Conservation (phyloP, 35 echinoderm and acorn worm species). For the Nesometra sesokonis region DNA sequence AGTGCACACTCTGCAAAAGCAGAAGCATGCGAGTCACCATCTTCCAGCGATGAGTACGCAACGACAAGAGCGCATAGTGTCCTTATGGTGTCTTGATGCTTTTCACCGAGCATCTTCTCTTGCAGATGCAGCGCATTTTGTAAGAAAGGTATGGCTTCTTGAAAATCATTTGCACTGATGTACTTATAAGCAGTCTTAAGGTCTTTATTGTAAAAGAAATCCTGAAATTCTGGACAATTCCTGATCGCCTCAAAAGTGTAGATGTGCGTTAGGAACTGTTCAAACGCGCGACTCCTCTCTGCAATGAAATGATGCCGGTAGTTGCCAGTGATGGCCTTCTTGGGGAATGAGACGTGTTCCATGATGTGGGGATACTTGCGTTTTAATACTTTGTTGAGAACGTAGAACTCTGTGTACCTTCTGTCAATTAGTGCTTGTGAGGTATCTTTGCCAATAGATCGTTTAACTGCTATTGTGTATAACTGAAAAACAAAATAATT, state of each 20-base stretch:
- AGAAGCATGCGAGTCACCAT: constrained; percentile 61
- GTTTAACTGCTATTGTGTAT: constrained; percentile 73
- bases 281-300: constrained; percentile 86
- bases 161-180: constrained; percentile 51
- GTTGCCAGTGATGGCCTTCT: constrained; percentile 75
- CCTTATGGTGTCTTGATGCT: constrained; percentile 50
- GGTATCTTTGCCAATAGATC: constrained; percentile 78
- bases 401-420: constrained; percentile 83
- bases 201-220: constrained; percentile 89
- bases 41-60: constrained; percentile 60
- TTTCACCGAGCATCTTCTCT: constrained; percentile 74
- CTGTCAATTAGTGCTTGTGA: constrained; percentile 85
- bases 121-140: constrained; percentile 91
- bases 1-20: constrained; percentile 76
- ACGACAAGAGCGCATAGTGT: constrained; percentile 86
- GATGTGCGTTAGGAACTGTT: constrained; percentile 62
- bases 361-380: constrained; percentile 65
- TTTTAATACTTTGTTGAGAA: constrained; percentile 45
- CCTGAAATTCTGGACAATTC: constrained; percentile 47
- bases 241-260: constrained; percentile 62
- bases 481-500: constrained; percentile 31
- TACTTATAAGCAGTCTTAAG: constrained; percentile 59
- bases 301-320: constrained; percentile 86
- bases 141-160: constrained; percentile 71
- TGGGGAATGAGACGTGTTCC: constrained; percentile 70